Percentiles rank a stretch among this genome's conserved stretches.
These are phyloP conservation scores for Drosophila persimilis DNA, from an alignment of 1,140 invertebrate genomes.

Conservation along the genomic window DNA sequence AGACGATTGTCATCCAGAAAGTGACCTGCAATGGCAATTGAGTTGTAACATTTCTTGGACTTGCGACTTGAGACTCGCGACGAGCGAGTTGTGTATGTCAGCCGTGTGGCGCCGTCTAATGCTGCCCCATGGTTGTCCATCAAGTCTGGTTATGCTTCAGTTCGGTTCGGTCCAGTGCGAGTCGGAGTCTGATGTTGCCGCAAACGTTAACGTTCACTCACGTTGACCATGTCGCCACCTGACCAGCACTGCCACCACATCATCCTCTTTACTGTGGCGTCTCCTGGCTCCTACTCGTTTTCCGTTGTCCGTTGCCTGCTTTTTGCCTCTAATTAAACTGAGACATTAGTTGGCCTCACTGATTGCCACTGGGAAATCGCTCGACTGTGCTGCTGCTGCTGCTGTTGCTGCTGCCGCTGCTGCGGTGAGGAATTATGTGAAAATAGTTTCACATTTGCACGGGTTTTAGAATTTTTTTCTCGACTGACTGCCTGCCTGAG, in stretches of 20 bases:
- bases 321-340: constrained; percentile 72
- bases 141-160: constrained; percentile 31
- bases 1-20: constrained; percentile 82
- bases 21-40: constrained; percentile 79
- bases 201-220: constrained; percentile 65
- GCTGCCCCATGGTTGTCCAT: constrained; percentile 71
- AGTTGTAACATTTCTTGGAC: constrained; percentile 62
- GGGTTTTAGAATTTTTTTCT: constrained; percentile 50
- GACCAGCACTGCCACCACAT: constrained; percentile 14
- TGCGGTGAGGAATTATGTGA: constrained; percentile 60
- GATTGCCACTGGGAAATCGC: constrained; percentile 78
- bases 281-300: constrained; percentile 25
- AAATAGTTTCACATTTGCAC: constrained; percentile 72
- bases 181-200: constrained; percentile 50
- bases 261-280: neutral
- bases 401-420: neutral
- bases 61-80: no score
- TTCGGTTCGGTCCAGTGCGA: constrained; percentile 29
- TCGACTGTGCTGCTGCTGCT: constrained; percentile 40
- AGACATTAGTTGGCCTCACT: constrained; percentile 64
- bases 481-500: constrained; percentile 2
- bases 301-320: constrained; percentile 2
- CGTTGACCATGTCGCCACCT: constrained; percentile 54
- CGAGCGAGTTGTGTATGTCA: constrained; percentile 47
- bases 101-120: constrained; percentile 67